Conservation (phyloP, 2,113 vertebrate genomes). For the Centropristis striata region DNA sequence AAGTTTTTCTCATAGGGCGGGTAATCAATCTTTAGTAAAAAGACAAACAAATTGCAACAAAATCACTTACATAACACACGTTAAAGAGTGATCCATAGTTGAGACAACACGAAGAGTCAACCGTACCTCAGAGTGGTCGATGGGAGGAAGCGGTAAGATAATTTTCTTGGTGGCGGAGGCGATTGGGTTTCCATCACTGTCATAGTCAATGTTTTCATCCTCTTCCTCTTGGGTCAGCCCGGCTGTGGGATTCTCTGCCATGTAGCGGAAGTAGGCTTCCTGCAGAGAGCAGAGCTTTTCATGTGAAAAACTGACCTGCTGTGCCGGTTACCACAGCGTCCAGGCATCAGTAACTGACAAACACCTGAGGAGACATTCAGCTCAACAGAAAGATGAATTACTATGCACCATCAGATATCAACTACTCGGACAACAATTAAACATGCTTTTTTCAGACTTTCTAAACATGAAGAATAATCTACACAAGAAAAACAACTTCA, state of each 20-base stretch:
- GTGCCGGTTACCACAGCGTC: conserved; percentile 10
- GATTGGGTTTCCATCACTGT: conserved; percentile 98
- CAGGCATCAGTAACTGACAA: conserved; percentile 20
- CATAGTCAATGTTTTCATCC: conserved; percentile 96
- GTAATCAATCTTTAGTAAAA: conserved; percentile 92
- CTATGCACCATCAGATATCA: background rate
- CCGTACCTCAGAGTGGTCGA: conserved; percentile 96
- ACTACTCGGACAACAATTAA: conserved; percentile 11
- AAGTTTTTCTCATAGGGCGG: conserved; percentile 98
- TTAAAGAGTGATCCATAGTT: background rate
- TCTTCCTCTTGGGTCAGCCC: conserved; percentile 96
- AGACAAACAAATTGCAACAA: background rate
- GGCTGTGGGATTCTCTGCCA: conserved; percentile 99
- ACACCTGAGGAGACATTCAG: conserved; percentile 23
- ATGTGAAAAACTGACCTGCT: conserved; percentile 51
- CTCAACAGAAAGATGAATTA: background rate
- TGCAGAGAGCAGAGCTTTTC: conserved; percentile 85
- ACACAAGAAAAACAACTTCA: conserved; percentile 25
- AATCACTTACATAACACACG: background rate
- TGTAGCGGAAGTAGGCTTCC: conserved; percentile 99
- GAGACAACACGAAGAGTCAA: background rate
- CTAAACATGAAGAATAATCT: conserved; percentile 11
- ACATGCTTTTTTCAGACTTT: conserved; percentile 43
- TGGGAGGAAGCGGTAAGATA: conserved; percentile 95
- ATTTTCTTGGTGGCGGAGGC: conserved; percentile 92